Conservation (phyloP, 2,888 invertebrate species). For the Neocrepidodera transversa region DNA sequence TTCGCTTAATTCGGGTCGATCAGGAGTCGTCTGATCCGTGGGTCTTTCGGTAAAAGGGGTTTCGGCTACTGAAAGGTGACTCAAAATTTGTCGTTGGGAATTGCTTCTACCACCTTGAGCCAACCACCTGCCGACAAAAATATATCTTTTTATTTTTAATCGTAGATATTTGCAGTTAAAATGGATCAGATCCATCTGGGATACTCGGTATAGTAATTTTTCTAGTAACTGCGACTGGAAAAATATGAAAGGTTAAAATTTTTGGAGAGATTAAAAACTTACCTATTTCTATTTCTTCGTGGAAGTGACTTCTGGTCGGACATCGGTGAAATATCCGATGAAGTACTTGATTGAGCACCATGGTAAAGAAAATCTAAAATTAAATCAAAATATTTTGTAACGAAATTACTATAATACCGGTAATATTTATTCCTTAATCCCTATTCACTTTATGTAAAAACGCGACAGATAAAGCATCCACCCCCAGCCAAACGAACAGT, state of each 20-base stretch:
- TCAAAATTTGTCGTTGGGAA: slow-evolving; percentile 68
- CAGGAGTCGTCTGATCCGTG: slow-evolving; percentile 58
- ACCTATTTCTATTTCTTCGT: slow-evolving; percentile 73
- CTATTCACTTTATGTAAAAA: too few relatives aligned
- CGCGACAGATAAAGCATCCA: too few relatives aligned
- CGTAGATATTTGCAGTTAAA: too few relatives aligned
- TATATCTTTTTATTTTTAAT: too few relatives aligned
- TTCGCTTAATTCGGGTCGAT: slow-evolving; percentile 71
- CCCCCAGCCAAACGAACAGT: too few relatives aligned
- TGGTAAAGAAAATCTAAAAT: slow-evolving; percentile 75
- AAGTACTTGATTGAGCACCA: slow-evolving; percentile 77
- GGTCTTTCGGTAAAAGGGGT: slow-evolving; percentile 63
- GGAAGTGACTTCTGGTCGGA: slow-evolving; percentile 79
- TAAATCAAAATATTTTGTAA: too few relatives aligned
- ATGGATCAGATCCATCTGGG: too few relatives aligned
- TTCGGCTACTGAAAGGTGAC: slow-evolving; percentile 68
- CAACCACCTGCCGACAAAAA: slow-evolving; percentile 60
- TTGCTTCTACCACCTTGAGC: slow-evolving; percentile 54
- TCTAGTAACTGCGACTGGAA: too few relatives aligned
- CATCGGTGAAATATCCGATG: slow-evolving; percentile 80
- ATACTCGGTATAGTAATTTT: too few relatives aligned
- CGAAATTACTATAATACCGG: too few relatives aligned
- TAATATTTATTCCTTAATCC: too few relatives aligned
- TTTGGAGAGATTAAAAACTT: slow-evolving; percentile 51
- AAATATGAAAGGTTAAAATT: too few relatives aligned